These are phyloP conservation scores for Trinorchestia longiramus DNA, from an alignment of 1,140 invertebrate genomes.

Conservation along the genomic window DNA sequence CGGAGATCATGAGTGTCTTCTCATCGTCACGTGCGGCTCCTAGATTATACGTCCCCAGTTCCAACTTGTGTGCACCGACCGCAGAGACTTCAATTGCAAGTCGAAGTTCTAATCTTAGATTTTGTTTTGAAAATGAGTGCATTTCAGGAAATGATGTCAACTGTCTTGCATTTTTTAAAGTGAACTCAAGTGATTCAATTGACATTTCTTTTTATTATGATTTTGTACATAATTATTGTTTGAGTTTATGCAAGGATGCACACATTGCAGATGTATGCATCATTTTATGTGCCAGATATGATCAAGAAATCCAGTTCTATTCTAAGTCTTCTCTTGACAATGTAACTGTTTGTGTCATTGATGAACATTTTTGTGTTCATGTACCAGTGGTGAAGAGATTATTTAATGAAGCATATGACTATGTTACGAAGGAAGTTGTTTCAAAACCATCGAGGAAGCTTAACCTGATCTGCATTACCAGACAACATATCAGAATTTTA, in stretches of 20 bases:
- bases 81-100: background rate
- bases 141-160: background rate
- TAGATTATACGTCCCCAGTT: constrained; percentile 7
- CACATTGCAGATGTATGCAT: background rate
- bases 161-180: background rate
- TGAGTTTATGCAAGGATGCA: background rate
- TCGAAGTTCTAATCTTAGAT: background rate
- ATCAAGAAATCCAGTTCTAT: background rate
- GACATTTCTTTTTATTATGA: background rate
- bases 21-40: background rate
- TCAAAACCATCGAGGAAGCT: background rate
- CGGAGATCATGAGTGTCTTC: constrained; percentile 43
- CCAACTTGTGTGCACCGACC: background rate
- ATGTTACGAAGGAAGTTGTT: background rate
- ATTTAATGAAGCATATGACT: background rate
- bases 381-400: background rate
- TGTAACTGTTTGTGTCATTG: background rate
- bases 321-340: background rate
- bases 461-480: background rate
- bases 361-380: background rate
- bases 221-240: background rate
- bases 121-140: background rate
- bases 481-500: background rate
- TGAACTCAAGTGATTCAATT: background rate
- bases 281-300: background rate